Conservation (phyloP, 92 coral and sea anemone species). For the Porites cylindrica region DNA sequence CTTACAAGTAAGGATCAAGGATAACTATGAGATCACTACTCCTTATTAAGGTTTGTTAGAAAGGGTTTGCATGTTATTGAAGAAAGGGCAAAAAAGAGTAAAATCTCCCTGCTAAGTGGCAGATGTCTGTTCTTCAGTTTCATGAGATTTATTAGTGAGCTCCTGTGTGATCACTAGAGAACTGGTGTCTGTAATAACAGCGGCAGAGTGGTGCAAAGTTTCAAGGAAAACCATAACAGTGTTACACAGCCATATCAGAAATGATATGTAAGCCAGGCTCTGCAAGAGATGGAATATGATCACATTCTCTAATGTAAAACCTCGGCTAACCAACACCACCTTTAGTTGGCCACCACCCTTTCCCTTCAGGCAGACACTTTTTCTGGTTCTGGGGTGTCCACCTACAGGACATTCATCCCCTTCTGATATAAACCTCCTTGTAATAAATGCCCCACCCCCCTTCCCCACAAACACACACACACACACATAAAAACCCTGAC, state of each 20-base stretch:
- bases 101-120: not conserved
- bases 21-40: not conserved
- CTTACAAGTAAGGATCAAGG: not conserved
- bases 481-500: too few species aligned
- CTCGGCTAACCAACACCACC: too few species aligned
- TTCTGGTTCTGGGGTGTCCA: too few species aligned
- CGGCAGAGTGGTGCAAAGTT: conserved; percentile 28
- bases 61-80: not conserved
- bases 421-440: too few species aligned
- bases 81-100: not conserved
- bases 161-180: conserved; percentile 70
- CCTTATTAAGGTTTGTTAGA: not conserved
- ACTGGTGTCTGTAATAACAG: conserved; percentile 45
- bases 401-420: too few species aligned
- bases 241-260: conserved; percentile 70
- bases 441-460: too few species aligned
- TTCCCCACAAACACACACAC: too few species aligned
- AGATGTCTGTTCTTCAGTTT: conserved; percentile 10
- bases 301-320: too few species aligned
- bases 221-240: conserved; percentile 65
- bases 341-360: too few species aligned
- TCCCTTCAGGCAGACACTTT: too few species aligned
- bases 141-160: conserved; percentile 48
- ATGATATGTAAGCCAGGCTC: conserved; percentile 68
- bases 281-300: not conserved